These are phyloP conservation scores for Myzus persicae DNA, from an alignment of 1,140 invertebrate species.

Conservation along the genomic window DNA sequence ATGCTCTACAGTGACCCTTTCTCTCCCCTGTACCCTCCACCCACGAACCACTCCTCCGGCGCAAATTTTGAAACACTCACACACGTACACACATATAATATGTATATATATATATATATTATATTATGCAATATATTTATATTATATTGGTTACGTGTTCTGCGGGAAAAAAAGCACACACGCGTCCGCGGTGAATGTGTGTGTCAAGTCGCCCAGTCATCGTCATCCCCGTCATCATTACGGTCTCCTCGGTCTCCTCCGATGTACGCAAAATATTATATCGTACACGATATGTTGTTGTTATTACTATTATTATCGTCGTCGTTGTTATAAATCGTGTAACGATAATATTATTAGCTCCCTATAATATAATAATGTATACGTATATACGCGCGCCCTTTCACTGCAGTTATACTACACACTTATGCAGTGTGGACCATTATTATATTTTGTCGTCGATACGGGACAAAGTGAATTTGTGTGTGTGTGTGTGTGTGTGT, in stretches of 20 bases:
- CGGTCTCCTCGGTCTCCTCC: neutral
- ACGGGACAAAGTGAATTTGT: constrained; percentile 19
- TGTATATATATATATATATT: neutral
- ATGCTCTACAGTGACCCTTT: constrained; percentile 22
- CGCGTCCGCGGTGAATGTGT: neutral
- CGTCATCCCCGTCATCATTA: constrained; percentile 35
- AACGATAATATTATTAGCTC: constrained; percentile 58
- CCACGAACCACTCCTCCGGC: neutral
- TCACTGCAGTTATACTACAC: neutral
- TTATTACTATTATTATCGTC: constrained; percentile 28
- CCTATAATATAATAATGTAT: neutral
- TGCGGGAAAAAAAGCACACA: neutral
- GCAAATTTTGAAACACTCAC: neutral
- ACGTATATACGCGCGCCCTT: neutral
- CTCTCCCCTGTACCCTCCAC: neutral
- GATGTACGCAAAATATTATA: constrained; percentile 45
- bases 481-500: neutral
- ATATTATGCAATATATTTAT: neutral
- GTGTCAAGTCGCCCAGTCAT: constrained; percentile 19
- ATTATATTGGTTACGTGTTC: neutral
- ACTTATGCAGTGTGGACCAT: neutral
- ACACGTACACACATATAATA: neutral
- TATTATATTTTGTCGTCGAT: constrained; percentile 35
- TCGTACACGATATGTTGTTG: constrained; percentile 1
- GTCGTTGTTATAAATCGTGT: constrained; percentile 52